Conservation (phyloP, 2,888 invertebrate genomes). For the Ormyrus nitidulus region DNA sequence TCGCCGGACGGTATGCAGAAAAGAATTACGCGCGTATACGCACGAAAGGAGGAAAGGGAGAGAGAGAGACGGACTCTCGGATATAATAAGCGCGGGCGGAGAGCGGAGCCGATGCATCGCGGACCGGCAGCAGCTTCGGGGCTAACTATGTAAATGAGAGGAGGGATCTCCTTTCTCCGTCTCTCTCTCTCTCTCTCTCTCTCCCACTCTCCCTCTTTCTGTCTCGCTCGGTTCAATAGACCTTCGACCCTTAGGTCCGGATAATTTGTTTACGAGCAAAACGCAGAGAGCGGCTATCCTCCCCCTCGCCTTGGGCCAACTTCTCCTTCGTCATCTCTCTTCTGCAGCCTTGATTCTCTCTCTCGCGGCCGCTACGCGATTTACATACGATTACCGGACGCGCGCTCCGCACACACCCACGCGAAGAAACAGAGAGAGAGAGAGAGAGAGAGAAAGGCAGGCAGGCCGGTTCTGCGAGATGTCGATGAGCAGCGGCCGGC, state of each 20-base stretch:
- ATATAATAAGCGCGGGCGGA: slow-evolving; percentile 49
- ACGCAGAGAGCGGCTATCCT: slow-evolving; percentile 69
- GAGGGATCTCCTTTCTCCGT: background rate
- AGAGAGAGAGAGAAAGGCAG: slow-evolving; percentile 57
- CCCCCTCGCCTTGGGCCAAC: slow-evolving; percentile 64
- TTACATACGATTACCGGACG: slow-evolving; percentile 74
- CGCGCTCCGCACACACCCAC: slow-evolving; percentile 65
- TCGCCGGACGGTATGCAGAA: background rate
- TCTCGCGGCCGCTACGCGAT: slow-evolving; percentile 71
- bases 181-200: no score
- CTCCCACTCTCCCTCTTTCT: no score
- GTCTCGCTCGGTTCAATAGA: slow-evolving; percentile 66
- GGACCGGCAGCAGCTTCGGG: slow-evolving; percentile 65
- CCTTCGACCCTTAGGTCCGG: slow-evolving; percentile 75
- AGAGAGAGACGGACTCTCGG: background rate
- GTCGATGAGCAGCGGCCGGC: slow-evolving; percentile 72
- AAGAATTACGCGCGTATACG: slow-evolving; percentile 18
- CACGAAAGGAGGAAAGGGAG: background rate
- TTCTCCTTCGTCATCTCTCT: slow-evolving; percentile 62
- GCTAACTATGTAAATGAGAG: slow-evolving; percentile 74
- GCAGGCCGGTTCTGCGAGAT: slow-evolving; percentile 66
- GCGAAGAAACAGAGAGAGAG: slow-evolving; percentile 35
- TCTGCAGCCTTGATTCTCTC: slow-evolving; percentile 43
- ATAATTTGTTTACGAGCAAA: slow-evolving; percentile 75
- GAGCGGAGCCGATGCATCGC: background rate